Conservation (phyloP, 2,797 vertebrate genomes). For the Scarus forsteni region DNA sequence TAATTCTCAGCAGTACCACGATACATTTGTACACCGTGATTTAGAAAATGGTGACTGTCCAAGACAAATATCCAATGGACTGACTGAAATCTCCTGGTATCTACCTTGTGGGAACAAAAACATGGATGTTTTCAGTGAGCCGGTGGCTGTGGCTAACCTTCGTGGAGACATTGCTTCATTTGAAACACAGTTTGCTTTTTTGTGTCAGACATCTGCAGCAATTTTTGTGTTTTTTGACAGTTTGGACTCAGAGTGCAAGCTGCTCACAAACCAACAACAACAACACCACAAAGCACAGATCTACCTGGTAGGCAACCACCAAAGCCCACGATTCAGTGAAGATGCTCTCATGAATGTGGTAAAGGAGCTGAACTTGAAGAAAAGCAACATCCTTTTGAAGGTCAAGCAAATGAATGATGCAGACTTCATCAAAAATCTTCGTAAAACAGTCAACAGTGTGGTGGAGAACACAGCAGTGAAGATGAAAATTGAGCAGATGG, state of each 20-base stretch:
- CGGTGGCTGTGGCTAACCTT: slow-evolving; percentile 85
- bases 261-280: slow-evolving; percentile 46
- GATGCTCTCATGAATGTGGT: slow-evolving; percentile 31
- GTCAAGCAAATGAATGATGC: slow-evolving; percentile 59
- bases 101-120: slow-evolving; percentile 82
- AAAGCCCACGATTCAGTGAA: background rate
- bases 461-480: slow-evolving; percentile 33
- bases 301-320: slow-evolving; percentile 65
- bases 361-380: slow-evolving; percentile 50
- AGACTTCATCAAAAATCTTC: slow-evolving; percentile 61
- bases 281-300: slow-evolving; percentile 54
- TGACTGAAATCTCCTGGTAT: slow-evolving; percentile 87
- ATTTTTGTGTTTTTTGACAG: slow-evolving; percentile 87
- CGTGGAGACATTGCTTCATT: slow-evolving; percentile 80
- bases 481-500: slow-evolving; percentile 76
- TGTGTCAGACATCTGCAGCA: slow-evolving; percentile 83
- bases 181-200: slow-evolving; percentile 82
- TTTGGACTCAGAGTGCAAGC: slow-evolving; percentile 51
- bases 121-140: slow-evolving; percentile 83
- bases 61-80: slow-evolving; percentile 77
- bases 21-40: slow-evolving; percentile 79
- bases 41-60: slow-evolving; percentile 74
- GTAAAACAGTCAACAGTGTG: slow-evolving; percentile 23
- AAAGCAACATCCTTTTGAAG: slow-evolving; percentile 57
- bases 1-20: slow-evolving; percentile 75